Base-by-base conservation (phyloP, 2,113 vertebrate species). In the Tretioscincus oriximinensis region DNA sequence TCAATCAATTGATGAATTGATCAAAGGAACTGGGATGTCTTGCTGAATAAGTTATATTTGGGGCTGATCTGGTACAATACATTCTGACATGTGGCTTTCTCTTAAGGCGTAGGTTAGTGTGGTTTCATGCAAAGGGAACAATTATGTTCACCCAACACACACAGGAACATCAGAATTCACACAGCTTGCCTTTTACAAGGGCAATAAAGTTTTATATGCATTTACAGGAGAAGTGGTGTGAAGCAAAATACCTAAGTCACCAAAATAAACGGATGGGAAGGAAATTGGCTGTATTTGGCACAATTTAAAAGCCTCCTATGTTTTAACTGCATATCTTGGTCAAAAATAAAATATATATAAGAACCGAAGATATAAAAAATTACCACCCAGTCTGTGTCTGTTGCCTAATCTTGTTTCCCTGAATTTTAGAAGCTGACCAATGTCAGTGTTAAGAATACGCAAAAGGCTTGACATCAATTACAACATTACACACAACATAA, bases 401-500 rank as follows among this genome's bases (percentile, higher is more conserved):
- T 93, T 88, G 87, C 90, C 92, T 93, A 84, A 81, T 90, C 91
- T 2, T 73, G 89, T 82, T 86, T 77, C 83, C 75, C 81, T 82
- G 69, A 78, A 81, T 87, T 54, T 81, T 90, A 87, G 73, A 90
- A 83, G 91, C 92, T 95, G 93, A 86, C 95, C 93, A 95, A 90
- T 92, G 92, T 95, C 95, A 93, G 90, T 61, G 54, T 91, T 89
- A 93, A 91, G 93, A 94, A 90, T 94, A 92, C 88, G 88, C 90
- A 87, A 88, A 94, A 93, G 88, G 92, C 87, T 96, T 95, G 94
- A 96, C 93, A 95, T 96, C 94, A 95, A 95, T 97, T 96, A 94
- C 91, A 92, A 93, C 91, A 93, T 95, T 95, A 96, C 95, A 95
- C 95, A 96, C 94, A 93, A 96, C 95, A 96, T 96, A 96, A 96